Conservation (phyloP, 2,797 vertebrate species). For the Acipenser ruthenus region DNA sequence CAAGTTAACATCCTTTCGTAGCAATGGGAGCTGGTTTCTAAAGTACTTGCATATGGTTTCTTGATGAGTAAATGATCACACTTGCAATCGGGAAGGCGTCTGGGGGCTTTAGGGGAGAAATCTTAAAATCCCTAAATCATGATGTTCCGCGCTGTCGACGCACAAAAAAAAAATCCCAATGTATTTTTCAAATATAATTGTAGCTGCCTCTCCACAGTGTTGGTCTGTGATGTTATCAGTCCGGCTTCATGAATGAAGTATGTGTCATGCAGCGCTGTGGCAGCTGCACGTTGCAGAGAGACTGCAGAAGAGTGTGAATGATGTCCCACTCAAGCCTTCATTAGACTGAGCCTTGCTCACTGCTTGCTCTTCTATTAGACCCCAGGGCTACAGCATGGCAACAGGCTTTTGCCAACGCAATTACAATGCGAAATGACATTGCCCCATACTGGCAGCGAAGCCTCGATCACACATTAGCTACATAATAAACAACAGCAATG, state of each 20-base stretch:
- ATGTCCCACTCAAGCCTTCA: conserved; percentile 1
- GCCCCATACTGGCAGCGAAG: background rate
- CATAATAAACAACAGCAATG: too few species aligned
- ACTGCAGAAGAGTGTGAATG: background rate
- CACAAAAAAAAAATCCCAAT: background rate
- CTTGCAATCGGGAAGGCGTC: too few species aligned
- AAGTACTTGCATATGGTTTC: too few species aligned
- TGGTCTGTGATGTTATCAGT: conserved; percentile 3
- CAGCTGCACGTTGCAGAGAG: background rate
- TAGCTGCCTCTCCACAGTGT: background rate
- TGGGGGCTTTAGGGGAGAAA: too few species aligned
- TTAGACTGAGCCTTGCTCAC: background rate
- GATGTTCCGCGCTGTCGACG: too few species aligned
- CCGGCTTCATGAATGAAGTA: conserved; percentile 4
- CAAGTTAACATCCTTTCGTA: too few species aligned
- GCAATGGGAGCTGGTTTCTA: too few species aligned
- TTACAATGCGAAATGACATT: conserved; percentile 3
- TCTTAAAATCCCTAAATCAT: too few species aligned
- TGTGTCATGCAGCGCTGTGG: background rate
- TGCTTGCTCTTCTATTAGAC: background rate
- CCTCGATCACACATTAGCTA: too few species aligned
- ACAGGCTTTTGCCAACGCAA: conserved; percentile 1
- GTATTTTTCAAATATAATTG: background rate
- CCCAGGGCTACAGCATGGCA: background rate
- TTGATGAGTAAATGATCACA: too few species aligned